Evolutionary conservation across 2,888 invertebrate genomes (phyloP), one percentile per base, ranked within the genome.

Genomic region (Silvanus unidentatus): DNA sequence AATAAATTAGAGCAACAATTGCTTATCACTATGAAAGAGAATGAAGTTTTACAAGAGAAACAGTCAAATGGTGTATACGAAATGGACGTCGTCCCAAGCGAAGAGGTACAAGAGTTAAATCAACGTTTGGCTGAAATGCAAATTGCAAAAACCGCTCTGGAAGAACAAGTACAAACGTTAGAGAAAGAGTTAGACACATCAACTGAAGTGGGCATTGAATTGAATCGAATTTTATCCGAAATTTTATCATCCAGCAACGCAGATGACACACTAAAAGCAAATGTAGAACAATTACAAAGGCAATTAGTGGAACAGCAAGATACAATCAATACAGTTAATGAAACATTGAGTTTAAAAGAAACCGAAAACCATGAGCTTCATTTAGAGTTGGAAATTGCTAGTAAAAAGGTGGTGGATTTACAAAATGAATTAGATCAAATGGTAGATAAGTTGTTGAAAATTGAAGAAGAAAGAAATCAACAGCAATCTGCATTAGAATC

Each of bases 181-280:
- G 79, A 89, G 73, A 79, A 84, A 76, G 80, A 90, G 62, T 76
- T 90, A 34, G 89, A 90, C 68, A 84, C 81, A 59, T 86, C 88
- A 1, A 86, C 89, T 0, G 86, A 88, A 58, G 86, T 88, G 5
- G 84, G 84, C 35, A 72, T 90, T 52, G 90, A 90, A 68, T 66
- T 85, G 39, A 84, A 85, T 60, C 74, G 76, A 61, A 82, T 84
- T 75, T 69, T 85, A 22, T 74, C 81, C 0, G 83, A 84, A 58
- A 75, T 83, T 54, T 68, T 85, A 40, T 79, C 75, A 47, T 81
- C 85, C 45, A 86, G 88, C 50, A 79, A 81, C 49, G 78, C 83
- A 1, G 76, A 79, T 47, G 61, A 61, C 16, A 79, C 77, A 1
- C 68, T 84, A 36, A 77, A 80, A 46, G 77, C 77, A 53, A 83